Evolutionary conservation across 2,888 invertebrate genomes (phyloP).

Genomic region (Sinelater perroti): DNA sequence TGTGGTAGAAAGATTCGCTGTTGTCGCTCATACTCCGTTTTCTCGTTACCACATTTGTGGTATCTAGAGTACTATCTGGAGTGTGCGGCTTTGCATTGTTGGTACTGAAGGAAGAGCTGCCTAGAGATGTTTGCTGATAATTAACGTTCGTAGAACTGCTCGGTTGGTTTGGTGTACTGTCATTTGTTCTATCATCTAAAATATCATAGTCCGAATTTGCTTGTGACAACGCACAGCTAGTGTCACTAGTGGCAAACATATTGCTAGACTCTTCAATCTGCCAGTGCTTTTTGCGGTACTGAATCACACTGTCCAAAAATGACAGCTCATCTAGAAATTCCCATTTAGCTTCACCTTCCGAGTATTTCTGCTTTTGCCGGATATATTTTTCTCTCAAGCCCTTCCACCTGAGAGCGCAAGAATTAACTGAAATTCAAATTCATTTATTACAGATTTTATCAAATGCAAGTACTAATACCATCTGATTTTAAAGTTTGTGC

Average conservation of each 20-base stretch:
- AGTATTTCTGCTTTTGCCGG: slow-evolving; percentile 48
- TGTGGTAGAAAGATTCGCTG: slow-evolving; percentile 26
- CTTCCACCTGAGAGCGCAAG: slow-evolving; percentile 52
- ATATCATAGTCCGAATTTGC: slow-evolving; percentile 33
- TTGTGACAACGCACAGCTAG: slow-evolving; percentile 24
- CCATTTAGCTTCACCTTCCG: slow-evolving; percentile 51
- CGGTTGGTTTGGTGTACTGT: slow-evolving; percentile 28
- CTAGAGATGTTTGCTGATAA: slow-evolving; percentile 12
- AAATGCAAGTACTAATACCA: slow-evolving; percentile 20
- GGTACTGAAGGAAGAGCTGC: slow-evolving; percentile 10
- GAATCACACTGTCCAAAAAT: slow-evolving; percentile 52
- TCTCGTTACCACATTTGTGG: slow-evolving; percentile 2
- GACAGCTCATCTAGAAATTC: slow-evolving; percentile 49
- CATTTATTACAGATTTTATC: not conserved
- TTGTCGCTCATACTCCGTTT: slow-evolving; percentile 27
- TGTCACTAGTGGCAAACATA: slow-evolving; percentile 33
- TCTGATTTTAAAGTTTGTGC: slow-evolving; percentile 45
- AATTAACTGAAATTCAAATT: slow-evolving; percentile 32
- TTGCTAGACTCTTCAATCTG: slow-evolving; percentile 35
- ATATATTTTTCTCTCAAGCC: slow-evolving; percentile 53
- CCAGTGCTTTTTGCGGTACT: slow-evolving; percentile 46
- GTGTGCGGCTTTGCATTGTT: slow-evolving; percentile 17
- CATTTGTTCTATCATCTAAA: slow-evolving; percentile 27
- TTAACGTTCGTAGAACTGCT: slow-evolving; percentile 28
- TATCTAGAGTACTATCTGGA: slow-evolving; percentile 34